Evolutionary conservation across 1,140 invertebrate genomes (phyloP).

Genomic region (Phymastichus coffea): DNA sequence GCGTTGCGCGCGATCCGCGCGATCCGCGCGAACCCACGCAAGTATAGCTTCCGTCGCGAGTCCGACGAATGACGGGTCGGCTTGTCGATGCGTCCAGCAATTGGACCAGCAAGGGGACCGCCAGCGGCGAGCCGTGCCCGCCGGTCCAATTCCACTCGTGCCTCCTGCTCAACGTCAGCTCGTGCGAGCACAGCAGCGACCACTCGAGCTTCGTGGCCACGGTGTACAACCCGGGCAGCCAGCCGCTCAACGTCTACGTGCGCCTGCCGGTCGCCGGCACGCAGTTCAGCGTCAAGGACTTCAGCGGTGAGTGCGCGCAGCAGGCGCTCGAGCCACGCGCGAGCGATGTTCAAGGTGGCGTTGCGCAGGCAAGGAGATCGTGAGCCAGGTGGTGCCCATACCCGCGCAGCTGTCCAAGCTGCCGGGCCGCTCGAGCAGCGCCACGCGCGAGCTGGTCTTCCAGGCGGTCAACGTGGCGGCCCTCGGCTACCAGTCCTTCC

Average conservation of each 20-base stretch:
- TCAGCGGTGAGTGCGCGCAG: slow-evolving; percentile 49
- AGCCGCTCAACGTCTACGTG: slow-evolving; percentile 64
- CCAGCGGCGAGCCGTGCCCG: too few relatives aligned
- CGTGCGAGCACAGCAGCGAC: slow-evolving; percentile 65
- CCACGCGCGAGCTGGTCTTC: slow-evolving; percentile 68
- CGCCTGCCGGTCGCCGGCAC: slow-evolving; percentile 68
- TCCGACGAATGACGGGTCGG: too few relatives aligned
- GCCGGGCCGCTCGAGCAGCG: slow-evolving; percentile 63
- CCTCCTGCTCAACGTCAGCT: slow-evolving; percentile 66
- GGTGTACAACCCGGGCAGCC: slow-evolving; percentile 80
- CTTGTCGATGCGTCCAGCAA: too few relatives aligned
- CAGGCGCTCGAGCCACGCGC: background rate
- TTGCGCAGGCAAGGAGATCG: slow-evolving; percentile 59
- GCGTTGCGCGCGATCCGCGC: too few relatives aligned
- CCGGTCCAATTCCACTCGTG: slow-evolving; percentile 59
- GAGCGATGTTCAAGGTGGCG: too few relatives aligned
- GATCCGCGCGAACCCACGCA: too few relatives aligned
- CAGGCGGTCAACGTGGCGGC: slow-evolving; percentile 64
- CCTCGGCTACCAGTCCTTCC: slow-evolving; percentile 66
- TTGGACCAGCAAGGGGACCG: too few relatives aligned
- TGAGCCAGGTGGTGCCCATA: slow-evolving; percentile 65
- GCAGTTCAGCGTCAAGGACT: slow-evolving; percentile 66
- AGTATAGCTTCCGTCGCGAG: too few relatives aligned
- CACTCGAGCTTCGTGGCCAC: slow-evolving; percentile 66
- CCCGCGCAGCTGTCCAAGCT: slow-evolving; percentile 61